Evolutionary conservation across 2,888 invertebrate genomes (phyloP).

Genomic region (Bellardia bayeri): DNA sequence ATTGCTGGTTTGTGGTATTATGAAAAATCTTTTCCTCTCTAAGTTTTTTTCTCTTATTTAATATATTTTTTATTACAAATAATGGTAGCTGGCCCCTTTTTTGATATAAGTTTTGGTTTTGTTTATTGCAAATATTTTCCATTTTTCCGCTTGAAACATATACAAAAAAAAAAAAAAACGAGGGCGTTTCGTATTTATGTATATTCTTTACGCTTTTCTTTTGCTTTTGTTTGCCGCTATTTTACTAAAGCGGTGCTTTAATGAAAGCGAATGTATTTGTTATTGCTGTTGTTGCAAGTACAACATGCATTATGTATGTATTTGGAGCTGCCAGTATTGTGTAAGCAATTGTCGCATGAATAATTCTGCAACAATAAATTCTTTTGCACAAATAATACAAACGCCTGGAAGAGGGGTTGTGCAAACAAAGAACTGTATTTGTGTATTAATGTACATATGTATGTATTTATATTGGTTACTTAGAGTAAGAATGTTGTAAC

Average conservation of each 20-base stretch:
- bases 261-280: not conserved
- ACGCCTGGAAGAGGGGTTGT: not conserved
- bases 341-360: conserved; percentile 71
- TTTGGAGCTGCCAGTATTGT: conserved; percentile 78
- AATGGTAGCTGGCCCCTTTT: not conserved
- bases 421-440: not conserved
- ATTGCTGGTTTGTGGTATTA: conserved; percentile 19
- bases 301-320: conserved; percentile 70
- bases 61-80: not conserved
- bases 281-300: conserved; percentile 27
- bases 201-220: not conserved
- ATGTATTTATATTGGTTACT: not conserved
- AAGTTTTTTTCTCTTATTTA: not conserved
- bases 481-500: too few species aligned
- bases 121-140: not conserved
- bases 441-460: not conserved
- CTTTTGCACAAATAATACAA: conserved; percentile 11
- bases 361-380: conserved; percentile 68
- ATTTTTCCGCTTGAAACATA: not conserved
- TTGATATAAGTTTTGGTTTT: not conserved
- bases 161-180: conserved; percentile 6
- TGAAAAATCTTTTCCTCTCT: conserved; percentile 37
- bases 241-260: not conserved
- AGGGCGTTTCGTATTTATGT: conserved; percentile 9
- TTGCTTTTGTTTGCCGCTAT: not conserved